Percentiles rank a stretch among this genome's conserved stretches.
phyloP scores from a whole-genome alignment of 1,140 invertebrate species.

The Bombus haemorrhoidalis region DNA sequence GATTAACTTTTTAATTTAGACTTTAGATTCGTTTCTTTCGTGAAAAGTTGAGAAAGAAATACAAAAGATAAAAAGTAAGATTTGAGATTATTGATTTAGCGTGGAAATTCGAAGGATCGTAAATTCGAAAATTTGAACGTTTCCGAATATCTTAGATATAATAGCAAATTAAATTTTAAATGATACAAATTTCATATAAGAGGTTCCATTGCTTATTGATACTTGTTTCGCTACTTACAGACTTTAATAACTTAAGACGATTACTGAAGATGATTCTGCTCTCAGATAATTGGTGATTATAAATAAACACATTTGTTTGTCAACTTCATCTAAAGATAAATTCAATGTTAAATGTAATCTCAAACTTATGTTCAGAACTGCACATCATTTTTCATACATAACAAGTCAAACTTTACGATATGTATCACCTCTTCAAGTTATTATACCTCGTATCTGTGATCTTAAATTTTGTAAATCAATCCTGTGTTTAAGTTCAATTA shows the following conservation, averaged over 20 bases:
- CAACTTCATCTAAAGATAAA: background rate
- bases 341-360: background rate
- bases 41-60: no score
- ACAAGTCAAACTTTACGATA: background rate
- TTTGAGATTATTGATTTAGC: background rate
- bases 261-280: background rate
- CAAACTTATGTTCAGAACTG: conserved; percentile 10
- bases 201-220: background rate
- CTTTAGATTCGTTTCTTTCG: background rate
- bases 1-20: background rate
- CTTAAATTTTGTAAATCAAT: conserved; percentile 28
- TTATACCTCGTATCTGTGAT: conserved; percentile 21
- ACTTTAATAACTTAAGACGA: background rate
- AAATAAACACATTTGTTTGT: background rate
- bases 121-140: background rate
- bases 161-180: background rate
- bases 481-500: conserved; percentile 12
- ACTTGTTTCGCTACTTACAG: background rate
- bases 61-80: background rate
- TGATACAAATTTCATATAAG: background rate
- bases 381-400: background rate
- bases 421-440: background rate
- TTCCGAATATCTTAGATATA: background rate
- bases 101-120: background rate
- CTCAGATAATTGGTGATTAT: background rate